These are phyloP conservation scores for Intellagama lesueurii DNA, from an alignment of 2,797 vertebrate genomes.

Conservation along the genomic window DNA sequence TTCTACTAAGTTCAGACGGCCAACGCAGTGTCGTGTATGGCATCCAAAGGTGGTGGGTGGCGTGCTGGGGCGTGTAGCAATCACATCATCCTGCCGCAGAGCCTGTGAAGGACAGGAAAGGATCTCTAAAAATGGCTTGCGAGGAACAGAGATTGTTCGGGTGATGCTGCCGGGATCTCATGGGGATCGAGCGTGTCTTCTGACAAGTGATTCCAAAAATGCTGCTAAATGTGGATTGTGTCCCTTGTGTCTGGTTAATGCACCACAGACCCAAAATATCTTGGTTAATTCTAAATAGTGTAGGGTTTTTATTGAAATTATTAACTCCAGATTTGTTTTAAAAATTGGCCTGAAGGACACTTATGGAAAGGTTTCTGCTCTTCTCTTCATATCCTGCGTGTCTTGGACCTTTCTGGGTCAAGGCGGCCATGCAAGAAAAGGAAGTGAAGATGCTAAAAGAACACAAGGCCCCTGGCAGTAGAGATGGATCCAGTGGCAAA, in stretches of 20 bases:
- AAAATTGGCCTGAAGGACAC: background rate
- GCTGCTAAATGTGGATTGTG: background rate
- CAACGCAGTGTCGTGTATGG: too few species aligned
- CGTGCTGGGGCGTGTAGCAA: too few species aligned
- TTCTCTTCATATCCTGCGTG: background rate
- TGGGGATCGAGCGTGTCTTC: background rate
- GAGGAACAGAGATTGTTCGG: background rate
- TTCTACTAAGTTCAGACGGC: background rate
- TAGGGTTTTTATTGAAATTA: background rate
- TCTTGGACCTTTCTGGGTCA: background rate
- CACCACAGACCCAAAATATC: too few species aligned
- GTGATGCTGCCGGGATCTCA: background rate
- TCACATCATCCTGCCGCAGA: too few species aligned
- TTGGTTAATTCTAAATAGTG: background rate
- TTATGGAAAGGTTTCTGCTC: background rate
- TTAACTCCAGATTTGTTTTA: background rate
- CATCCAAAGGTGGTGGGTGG: too few species aligned
- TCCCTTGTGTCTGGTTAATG: constrained; percentile 27
- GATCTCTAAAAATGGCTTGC: too few species aligned
- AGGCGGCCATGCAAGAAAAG: background rate
- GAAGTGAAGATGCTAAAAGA: background rate
- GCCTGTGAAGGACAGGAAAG: background rate
- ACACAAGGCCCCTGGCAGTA: background rate
- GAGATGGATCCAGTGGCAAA: background rate
- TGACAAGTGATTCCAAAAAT: background rate